A percentile compares a stretch with the other conserved stretches of the same genome.
These are phyloP conservation scores for Delichon dasypus DNA, from an alignment of 2,797 vertebrate genomes.

Conservation along the genomic window DNA sequence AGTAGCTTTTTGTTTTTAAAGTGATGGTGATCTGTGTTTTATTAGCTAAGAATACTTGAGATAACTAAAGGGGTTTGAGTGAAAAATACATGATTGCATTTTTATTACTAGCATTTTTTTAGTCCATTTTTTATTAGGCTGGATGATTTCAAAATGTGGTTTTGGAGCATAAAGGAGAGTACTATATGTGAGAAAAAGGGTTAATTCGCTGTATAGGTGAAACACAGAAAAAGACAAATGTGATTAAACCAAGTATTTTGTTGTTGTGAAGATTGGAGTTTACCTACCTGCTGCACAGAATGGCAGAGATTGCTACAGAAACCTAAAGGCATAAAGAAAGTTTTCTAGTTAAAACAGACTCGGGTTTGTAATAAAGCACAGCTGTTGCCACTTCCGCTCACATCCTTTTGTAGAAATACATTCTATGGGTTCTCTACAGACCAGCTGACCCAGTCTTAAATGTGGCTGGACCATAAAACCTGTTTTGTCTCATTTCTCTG, in stretches of 20 bases:
- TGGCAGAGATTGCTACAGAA: neutral
- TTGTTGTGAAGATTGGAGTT: neutral
- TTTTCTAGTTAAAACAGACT: slow-evolving; percentile 22
- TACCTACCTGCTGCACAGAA: neutral
- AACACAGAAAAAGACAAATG: neutral
- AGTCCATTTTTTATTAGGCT: neutral
- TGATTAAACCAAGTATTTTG: neutral
- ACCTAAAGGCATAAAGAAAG: slow-evolving; percentile 32
- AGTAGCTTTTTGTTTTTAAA: neutral
- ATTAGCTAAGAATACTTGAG: neutral
- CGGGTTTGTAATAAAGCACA: slow-evolving; percentile 39
- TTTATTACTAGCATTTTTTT: neutral
- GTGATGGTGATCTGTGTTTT: neutral
- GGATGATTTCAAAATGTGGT: neutral
- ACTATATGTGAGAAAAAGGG: neutral
- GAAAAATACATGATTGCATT: neutral
- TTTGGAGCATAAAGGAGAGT: neutral
- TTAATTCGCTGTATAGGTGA: neutral
- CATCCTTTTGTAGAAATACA: neutral
- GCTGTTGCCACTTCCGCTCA: slow-evolving; percentile 35
- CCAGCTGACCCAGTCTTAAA: slow-evolving; percentile 59
- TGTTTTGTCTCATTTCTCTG: slow-evolving; percentile 38
- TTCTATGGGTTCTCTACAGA: slow-evolving; percentile 34
- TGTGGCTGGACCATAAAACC: slow-evolving; percentile 57
- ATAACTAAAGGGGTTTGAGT: neutral